Evolutionary conservation across 2,113 vertebrate genomes (phyloP).

Genomic region (Furnarius figulus): DNA sequence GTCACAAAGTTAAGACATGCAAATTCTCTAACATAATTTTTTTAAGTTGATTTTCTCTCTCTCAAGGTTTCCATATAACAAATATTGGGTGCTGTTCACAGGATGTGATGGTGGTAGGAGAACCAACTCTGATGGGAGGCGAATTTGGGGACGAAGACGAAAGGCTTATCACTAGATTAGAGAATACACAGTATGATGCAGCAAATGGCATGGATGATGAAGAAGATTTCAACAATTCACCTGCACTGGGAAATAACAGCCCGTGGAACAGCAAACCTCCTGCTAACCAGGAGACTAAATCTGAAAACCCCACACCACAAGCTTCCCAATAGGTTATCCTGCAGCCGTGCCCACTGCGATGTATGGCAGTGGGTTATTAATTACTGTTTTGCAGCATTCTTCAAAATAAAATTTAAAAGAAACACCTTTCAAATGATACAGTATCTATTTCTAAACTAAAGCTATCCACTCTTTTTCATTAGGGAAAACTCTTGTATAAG

Average conservation of each 20-base stretch:
- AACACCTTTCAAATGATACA: slow-evolving; percentile 38
- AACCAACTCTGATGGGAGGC: slow-evolving; percentile 98
- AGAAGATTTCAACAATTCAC: slow-evolving; percentile 96
- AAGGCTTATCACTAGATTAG: slow-evolving; percentile 99
- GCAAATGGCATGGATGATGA: slow-evolving; percentile 98
- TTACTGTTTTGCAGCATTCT: slow-evolving; percentile 54
- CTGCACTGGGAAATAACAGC: slow-evolving; percentile 92
- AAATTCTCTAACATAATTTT: slow-evolving; percentile 70
- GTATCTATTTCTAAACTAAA: slow-evolving; percentile 71
- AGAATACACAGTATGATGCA: slow-evolving; percentile 99
- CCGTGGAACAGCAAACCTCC: slow-evolving; percentile 95
- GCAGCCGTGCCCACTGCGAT: background rate
- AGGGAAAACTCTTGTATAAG: slow-evolving; percentile 60
- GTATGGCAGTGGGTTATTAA: slow-evolving; percentile 8
- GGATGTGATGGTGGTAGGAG: slow-evolving; percentile 99
- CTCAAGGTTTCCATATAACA: slow-evolving; percentile 83
- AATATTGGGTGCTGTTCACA: slow-evolving; percentile 85
- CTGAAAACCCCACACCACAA: slow-evolving; percentile 93
- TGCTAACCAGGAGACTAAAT: slow-evolving; percentile 89
- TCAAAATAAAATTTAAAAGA: slow-evolving; percentile 14
- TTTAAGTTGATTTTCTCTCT: slow-evolving; percentile 78
- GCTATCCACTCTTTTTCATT: slow-evolving; percentile 52
- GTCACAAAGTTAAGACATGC: slow-evolving; percentile 51
- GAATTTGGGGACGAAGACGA: slow-evolving; percentile 99
- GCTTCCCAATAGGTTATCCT: slow-evolving; percentile 85